A percentile compares a stretch with the other conserved stretches of the same genome.
phyloP scores from a whole-genome alignment of 2,888 invertebrate genomes.

The Tetropium fuscum region DNA sequence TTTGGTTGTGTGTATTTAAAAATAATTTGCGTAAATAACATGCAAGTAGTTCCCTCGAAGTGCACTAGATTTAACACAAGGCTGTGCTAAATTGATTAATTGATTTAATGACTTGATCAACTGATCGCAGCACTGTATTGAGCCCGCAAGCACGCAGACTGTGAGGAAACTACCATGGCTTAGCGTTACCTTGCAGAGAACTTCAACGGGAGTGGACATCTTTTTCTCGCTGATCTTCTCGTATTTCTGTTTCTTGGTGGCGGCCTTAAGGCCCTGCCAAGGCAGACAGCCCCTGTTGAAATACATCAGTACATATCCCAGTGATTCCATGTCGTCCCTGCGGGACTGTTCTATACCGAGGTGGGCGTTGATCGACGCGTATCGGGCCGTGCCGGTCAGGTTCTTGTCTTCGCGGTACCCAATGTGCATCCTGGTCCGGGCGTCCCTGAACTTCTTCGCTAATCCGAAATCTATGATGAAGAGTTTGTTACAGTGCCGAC shows the following conservation, averaged over 20 bases:
- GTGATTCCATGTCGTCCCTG: conserved; percentile 98
- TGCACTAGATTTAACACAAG: no score
- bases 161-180: no score
- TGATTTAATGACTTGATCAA: no score
- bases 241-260: conserved; percentile 98
- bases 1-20: no score
- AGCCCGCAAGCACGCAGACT: no score
- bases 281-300: conserved; percentile 95
- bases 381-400: conserved; percentile 77
- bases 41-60: no score
- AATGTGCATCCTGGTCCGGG: conserved; percentile 92
- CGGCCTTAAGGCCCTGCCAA: conserved; percentile 98
- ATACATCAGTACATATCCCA: conserved; percentile 99
- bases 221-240: conserved; percentile 99
- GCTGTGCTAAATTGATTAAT: no score
- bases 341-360: conserved; percentile 98
- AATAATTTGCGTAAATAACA: no score
- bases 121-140: no score
- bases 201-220: conserved; percentile 99
- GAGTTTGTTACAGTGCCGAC: conserved; percentile 97
- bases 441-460: conserved; percentile 98
- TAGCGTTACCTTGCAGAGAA: conserved; percentile 96
- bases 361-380: conserved; percentile 99
- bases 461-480: conserved; percentile 99
- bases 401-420: conserved; percentile 97